Base-by-base conservation (phyloP, 2,113 vertebrate genomes). In the Oxyruncus cristatus region DNA sequence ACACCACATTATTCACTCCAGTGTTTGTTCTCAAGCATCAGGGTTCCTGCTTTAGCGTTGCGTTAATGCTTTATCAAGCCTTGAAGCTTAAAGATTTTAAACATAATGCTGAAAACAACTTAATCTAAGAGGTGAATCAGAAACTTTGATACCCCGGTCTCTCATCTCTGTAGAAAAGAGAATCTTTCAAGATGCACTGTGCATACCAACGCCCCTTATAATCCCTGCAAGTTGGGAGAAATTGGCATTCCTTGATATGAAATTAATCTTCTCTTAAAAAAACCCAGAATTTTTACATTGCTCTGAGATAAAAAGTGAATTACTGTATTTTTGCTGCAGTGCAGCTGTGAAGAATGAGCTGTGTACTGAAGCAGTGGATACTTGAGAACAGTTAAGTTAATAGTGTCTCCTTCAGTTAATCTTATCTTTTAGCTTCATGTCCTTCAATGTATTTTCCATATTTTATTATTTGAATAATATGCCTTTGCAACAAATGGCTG, bases 11-110 rank as follows among this genome's bases (percentile, higher is more conserved):
- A 81, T 81, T 91, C 53, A 68, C 32, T 87, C 26, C 37, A 56
- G 17, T 68, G 61, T 79, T 87, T 92, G 72, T 59, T 93, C 75
- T 67, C 58, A 91, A 84, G 50, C 42, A 92, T 28, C 52, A 53
- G 61, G 30, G 17, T 66, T 91, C 12, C 80, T 87, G 91, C 77
- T 75, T 92, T 67, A 87, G 73, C 2, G 4, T 68, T 61, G 39
- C 37, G 30, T 82, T 96, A 91, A 87, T 97, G 89, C 76, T 78
- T 95, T 70, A 75, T 89, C 91, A 95, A 82, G 37, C 53, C 79
- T 93, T 89, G 65, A 86, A 89, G 68, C 52, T 95, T 93, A 74
- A 74, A 86, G 63, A 35, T 93, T 96, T 93, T 75, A 72, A 70
- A 59, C 24, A 26, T 83, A 87, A 76, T 80, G n/a, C 49, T 83